Evolutionary conservation across 53 echinoderm and acorn worm genomes (phyloP), one percentile per base, ranked within the genome.

Genomic region (Holothuria scabra): DNA sequence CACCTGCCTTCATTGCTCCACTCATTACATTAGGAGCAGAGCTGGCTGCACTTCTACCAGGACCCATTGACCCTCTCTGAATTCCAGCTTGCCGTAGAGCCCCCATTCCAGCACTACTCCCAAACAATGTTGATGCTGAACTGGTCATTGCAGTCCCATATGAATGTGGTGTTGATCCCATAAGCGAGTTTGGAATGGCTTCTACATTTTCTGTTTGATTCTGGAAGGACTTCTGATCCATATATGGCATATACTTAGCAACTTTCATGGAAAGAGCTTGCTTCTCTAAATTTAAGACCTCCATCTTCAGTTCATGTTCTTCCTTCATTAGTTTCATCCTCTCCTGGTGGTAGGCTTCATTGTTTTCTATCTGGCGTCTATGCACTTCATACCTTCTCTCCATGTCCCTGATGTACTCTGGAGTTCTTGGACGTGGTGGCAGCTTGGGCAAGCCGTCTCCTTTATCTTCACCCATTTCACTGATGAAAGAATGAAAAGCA

Each of bases 401-500:
- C 62, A 64, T 38, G 62, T 81, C 82, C 22, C 44, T 24, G 23
- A 81, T 64, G 41, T 37, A 81, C 37, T 81, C 65, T 37, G 62
- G 62, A 12, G 65, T 63, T 38, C 41, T 37, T 38, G 82, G 82
- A 25, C 38, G 82, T 44, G 82, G 65, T 37, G 62, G 62, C 44
- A 64, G 25, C 4, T n/a, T 22, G 78, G 58, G 57, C 16, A 21
- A 28, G 46, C 55, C 48, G 26, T 31, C 78, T 12, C 5, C 57
- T 58, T 57, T 56, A 1, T 14, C 28, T 8, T 56, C 52, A 25
- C 34, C 82, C 82, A 61, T 8, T 22, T n/a, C 38, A 48, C 82
- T 81, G 82, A 64, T 61, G 65, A 81, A 38, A 81, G 65, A 81
- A 81, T 64, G 82, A 64, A 81, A 81, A 78, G 72, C 72, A 72